Evolutionary conservation across 2,113 vertebrate species (phyloP).

Genomic region (Indicator maculatus): DNA sequence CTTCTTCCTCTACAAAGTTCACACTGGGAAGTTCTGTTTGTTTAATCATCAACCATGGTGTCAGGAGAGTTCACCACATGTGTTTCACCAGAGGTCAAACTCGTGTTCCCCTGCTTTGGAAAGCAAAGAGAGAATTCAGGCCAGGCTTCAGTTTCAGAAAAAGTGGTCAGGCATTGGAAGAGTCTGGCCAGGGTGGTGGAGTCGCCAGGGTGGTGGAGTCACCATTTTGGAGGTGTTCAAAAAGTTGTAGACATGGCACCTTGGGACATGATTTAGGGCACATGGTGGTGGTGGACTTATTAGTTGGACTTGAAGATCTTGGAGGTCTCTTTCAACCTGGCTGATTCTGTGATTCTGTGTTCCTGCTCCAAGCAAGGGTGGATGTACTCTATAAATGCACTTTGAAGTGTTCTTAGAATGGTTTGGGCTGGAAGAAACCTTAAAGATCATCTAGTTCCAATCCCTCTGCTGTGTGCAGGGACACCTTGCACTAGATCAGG

Average conservation of each 20-base stretch:
- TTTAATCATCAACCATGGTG: not conserved
- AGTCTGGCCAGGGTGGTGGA: too few relatives aligned
- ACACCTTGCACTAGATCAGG: not conserved
- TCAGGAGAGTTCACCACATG: not conserved
- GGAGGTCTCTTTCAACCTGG: too few relatives aligned
- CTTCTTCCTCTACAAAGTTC: not conserved
- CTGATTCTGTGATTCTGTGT: too few relatives aligned
- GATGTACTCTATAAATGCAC: not conserved
- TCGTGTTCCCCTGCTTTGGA: not conserved
- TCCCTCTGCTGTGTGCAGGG: not conserved
- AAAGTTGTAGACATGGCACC: too few relatives aligned
- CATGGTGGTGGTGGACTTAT: too few relatives aligned
- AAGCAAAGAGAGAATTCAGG: not conserved
- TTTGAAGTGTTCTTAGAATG: not conserved
- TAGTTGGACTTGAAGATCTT: too few relatives aligned
- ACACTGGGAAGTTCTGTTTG: not conserved
- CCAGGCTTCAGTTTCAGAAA: not conserved
- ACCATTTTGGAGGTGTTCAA: too few relatives aligned
- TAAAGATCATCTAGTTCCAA: not conserved
- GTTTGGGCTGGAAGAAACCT: not conserved
- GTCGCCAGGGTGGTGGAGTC: too few relatives aligned
- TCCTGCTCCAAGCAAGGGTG: not conserved
- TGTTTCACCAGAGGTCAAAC: rapidly evolving
- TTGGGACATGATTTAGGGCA: too few relatives aligned
- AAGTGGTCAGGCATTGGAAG: too few relatives aligned